phyloP scores from a whole-genome alignment of 2,797 vertebrate species.

The Hephaestus fuliginosus region DNA sequence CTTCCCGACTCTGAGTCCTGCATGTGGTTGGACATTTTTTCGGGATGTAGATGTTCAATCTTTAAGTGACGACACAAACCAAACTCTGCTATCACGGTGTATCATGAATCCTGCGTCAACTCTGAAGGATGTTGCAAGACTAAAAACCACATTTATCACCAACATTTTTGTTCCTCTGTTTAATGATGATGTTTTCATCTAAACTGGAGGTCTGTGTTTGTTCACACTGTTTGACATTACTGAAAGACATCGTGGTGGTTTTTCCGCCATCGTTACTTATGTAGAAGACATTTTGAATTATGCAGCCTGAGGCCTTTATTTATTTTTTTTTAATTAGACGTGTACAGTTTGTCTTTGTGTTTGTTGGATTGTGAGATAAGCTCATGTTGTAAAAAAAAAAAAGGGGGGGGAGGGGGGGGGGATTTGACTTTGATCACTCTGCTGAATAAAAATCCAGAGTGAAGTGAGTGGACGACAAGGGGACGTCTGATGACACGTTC shows the following conservation, averaged over 20 bases:
- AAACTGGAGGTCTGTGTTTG: background rate
- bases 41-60: background rate
- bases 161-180: background rate
- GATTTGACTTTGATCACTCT: conserved; percentile 45
- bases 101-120: too few species aligned
- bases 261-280: background rate
- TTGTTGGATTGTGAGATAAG: conserved; percentile 31
- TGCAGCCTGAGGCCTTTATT: background rate
- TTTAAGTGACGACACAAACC: background rate
- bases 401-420: too few species aligned
- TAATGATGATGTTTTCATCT: background rate
- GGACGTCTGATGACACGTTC: conserved; percentile 14
- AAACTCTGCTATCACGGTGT: too few species aligned
- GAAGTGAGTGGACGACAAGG: conserved; percentile 13
- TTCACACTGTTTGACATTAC: too few species aligned
- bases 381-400: conserved; percentile 16
- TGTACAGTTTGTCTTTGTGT: conserved; percentile 4
- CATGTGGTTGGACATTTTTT: too few species aligned
- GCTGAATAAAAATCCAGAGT: background rate
- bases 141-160: too few species aligned
- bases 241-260: background rate
- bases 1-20: background rate
- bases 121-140: too few species aligned
- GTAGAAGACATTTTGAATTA: background rate
- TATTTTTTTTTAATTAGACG: conserved; percentile 30